These are phyloP conservation scores for Pantherophis alleghaniensis DNA, from an alignment of 2,797 vertebrate species.

Conservation along the genomic window DNA sequence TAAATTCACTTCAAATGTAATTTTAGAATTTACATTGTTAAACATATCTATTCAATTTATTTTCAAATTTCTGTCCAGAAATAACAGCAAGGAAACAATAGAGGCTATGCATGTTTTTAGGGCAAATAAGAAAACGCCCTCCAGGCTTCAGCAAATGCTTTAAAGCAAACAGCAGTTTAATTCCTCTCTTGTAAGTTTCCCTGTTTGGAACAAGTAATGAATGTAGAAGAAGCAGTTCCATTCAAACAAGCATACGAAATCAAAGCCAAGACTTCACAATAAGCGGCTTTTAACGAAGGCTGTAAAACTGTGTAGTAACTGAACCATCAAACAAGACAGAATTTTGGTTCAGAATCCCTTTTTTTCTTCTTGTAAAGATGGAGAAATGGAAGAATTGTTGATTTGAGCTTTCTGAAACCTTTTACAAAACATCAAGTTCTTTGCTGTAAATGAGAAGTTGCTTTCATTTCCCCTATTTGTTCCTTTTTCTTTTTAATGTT, in stretches of 20 bases:
- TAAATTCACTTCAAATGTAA: not conserved
- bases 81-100: not conserved
- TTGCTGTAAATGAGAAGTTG: slow-evolving; percentile 23
- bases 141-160: not conserved
- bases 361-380: not conserved
- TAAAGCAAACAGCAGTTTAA: not conserved
- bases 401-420: slow-evolving; percentile 30
- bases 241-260: slow-evolving; percentile 48
- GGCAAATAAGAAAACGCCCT: not conserved
- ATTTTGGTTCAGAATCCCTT: slow-evolving; percentile 1
- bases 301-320: slow-evolving; percentile 11
- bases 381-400: slow-evolving; percentile 5
- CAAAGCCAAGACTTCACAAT: slow-evolving; percentile 35
- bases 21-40: not conserved
- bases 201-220: slow-evolving; percentile 40
- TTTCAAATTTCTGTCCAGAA: not conserved
- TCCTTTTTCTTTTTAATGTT: slow-evolving; percentile 23
- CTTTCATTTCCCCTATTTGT: slow-evolving; percentile 38
- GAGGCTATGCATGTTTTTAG: not conserved
- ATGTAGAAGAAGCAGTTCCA: slow-evolving; percentile 32
- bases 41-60: not conserved
- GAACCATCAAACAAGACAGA: slow-evolving; percentile 2
- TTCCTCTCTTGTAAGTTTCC: slow-evolving; percentile 30
- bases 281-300: slow-evolving; percentile 32
- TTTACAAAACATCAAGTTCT: slow-evolving; percentile 22